Percentiles rank a stretch among this genome's conserved stretches.
Evolutionary conservation across 1,140 invertebrate species (phyloP).

Genomic region (Drosophila bocki): DNA sequence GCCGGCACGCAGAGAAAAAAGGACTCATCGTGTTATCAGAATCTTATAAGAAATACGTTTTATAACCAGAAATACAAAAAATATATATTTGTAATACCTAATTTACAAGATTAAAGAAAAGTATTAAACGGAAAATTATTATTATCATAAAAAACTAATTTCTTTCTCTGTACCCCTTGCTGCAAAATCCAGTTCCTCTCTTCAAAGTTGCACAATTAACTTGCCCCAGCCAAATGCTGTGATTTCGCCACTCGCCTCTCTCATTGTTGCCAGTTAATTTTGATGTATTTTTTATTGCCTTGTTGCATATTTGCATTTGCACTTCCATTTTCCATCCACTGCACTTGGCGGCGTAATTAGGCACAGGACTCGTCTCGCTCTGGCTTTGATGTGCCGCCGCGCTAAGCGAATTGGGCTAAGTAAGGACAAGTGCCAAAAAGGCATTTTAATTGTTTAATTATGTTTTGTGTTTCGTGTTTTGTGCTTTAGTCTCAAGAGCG

Average conservation of each 20-base stretch:
- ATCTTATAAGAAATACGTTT: background rate
- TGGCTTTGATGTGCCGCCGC: conserved; percentile 46
- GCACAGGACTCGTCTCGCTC: conserved; percentile 14
- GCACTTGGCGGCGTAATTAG: conserved; percentile 57
- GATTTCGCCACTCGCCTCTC: conserved; percentile 30
- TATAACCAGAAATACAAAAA: too few relatives aligned
- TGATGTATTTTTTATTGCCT: conserved; percentile 45
- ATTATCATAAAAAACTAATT: background rate
- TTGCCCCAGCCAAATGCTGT: conserved; percentile 32
- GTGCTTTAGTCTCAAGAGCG: conserved; percentile 23
- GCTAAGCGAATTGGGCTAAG: conserved; percentile 41
- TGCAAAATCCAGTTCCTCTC: conserved; percentile 3
- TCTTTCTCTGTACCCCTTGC: background rate
- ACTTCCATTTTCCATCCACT: conserved; percentile 19
- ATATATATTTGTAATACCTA: too few relatives aligned
- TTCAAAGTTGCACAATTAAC: conserved; percentile 56
- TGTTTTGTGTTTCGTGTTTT: conserved; percentile 28
- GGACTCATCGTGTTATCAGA: background rate
- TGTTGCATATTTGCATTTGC: conserved; percentile 52
- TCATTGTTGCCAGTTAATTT: conserved; percentile 59
- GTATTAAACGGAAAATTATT: too few relatives aligned
- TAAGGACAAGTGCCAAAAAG: conserved; percentile 42
- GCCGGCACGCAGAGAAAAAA: conserved; percentile 1
- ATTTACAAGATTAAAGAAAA: too few relatives aligned
- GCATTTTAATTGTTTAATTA: conserved; percentile 60